Base-by-base conservation (phyloP, 2,888 invertebrate species). In the Megastigmus dorsalis region DNA sequence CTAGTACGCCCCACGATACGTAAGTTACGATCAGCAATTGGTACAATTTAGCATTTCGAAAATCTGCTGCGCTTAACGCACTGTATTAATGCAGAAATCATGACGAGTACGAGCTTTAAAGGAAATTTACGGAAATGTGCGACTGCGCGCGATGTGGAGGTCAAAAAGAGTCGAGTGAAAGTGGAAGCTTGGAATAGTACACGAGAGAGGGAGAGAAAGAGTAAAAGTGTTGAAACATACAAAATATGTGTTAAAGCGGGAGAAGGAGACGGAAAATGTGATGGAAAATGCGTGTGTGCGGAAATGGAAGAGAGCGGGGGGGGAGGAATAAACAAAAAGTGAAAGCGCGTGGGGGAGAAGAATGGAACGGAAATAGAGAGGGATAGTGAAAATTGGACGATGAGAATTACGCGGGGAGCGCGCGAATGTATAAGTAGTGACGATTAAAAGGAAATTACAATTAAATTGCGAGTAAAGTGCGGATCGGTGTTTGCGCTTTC, bases 321-420 rank as follows among this genome's bases (percentile, higher is more conserved):
- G 45, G 63, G 18, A 33, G 28, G 33, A 59, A 71, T 66, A 67
- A 71, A 67, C 67, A 71, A 70, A 62, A 71, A 67, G 69, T 65
- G 69, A 70, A 70, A 75, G 74, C 59, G 59, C 15, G 26, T 30
- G 18, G 23, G 30, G 26, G 59, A 6, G 45, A 50, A 50, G 26
- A 60, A 50, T 68, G 38, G 10, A 54, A 43, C 43, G 55, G 10
- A 41, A 54, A 41, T 15, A 62, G 10, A 65, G 57, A 45, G 52
- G 13, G 30, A 48, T 18, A 6, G 4, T 10, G 7, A n/a, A n/a
- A 48, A 38, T 45, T 59, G 41, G 33, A 41, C 62, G 33, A 66
- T 41, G 57, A 72, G 45, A 66, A 55, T 65, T 7, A 15, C 13
- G 18, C 28, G 9, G 65, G 0, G 20, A 1, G 3, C 13, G n/a